Evolutionary conservation across 2,888 invertebrate species (phyloP), one percentile per base, ranked within the genome.

Genomic region (Cloeon dipterum): DNA sequence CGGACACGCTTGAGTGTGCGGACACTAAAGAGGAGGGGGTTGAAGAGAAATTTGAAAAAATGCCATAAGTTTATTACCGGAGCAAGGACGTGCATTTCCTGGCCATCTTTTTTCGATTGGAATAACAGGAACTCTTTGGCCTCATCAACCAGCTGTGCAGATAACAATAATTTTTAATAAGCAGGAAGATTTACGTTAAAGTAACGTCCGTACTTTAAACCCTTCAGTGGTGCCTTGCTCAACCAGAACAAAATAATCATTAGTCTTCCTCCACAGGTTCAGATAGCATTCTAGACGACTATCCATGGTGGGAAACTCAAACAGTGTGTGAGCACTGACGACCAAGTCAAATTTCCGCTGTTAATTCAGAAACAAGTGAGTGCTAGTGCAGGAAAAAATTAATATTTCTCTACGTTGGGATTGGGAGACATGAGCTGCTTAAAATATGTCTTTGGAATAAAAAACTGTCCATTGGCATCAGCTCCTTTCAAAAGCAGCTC

Each of bases 221-320:
- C 88, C 91, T 26, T 76, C 73, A 42, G 69, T 70, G 0, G 75
- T 74, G 4, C 91, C 91, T 44, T 75, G 68, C 56, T 93, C 91
- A 1, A 86, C 68, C 4, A 93, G 61, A 11, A 93, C 65, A 49
- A 93, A 57, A 52, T 77, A 86, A 10, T 74, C 66, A 44, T 71
- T 65, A 0, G 88, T 85, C 59, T 82, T 88, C 37, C 70, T 70
- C 91, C 91, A 93, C 7, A 93, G 59, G 48, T 74, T 79, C 35
- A 72, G 61, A 39, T 88, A 55, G 0, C 68, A 65, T 48, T 79
- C 69, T 34, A 81, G 53, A 35, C 91, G 64, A 19, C 63, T 61
- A 48, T 68, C 59, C 42, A 65, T 58, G 40, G 61, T 66, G 0
- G 77, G 74, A 43, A 88, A 54, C 56, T 93, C 91, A 45, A 89